Evolutionary conservation across 2,888 invertebrate species (phyloP), one percentile per base, ranked within the genome.

Genomic region (Acrobasis consociella): DNA sequence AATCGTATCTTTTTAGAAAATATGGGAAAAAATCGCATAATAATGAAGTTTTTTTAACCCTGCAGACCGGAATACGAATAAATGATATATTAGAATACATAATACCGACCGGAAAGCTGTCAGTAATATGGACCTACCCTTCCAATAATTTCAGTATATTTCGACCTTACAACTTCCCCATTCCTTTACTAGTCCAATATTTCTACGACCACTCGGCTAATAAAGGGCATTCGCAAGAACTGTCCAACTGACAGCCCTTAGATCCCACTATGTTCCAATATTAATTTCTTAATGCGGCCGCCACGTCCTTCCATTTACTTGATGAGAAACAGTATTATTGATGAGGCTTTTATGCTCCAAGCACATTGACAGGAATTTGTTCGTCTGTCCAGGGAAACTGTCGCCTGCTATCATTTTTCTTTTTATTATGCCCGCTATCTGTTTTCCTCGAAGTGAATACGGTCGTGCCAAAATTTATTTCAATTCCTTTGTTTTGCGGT

Each of bases 281-380:
- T 83, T 87, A 84, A 87, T 88, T 85, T 81, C 83, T 82, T 87
- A 87, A 86, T 81, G 77, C 75, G 61, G 63, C 67, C 62, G 65
- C 70, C 72, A 71, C 74, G 69, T 71, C 73, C 75, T 67, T 82
- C 84, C 86, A 86, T 86, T 85, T 81, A 72, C 75, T 81, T 85
- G 82, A 88, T 86, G 81, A 81, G 71, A 64, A 70, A 66, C 78
- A 73, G 78, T 73, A 77, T 84, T 85, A 86, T 86, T 82, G 81
- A 82, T 81, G 82, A 77, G 79, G 62, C 74, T 78, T 81, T 76
- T 74, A 75, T 74, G 74, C 75, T 67, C 69, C 69, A 72, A 77
- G 73, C 71, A 70, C 77, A 76, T 80, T 76, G 78, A 68, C 64
- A 49, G 67, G 73, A 77, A 77, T 73, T 76, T 75, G 65, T 73